Conservation (phyloP, 2,113 vertebrate genomes). For the Rhea pennata region DNA sequence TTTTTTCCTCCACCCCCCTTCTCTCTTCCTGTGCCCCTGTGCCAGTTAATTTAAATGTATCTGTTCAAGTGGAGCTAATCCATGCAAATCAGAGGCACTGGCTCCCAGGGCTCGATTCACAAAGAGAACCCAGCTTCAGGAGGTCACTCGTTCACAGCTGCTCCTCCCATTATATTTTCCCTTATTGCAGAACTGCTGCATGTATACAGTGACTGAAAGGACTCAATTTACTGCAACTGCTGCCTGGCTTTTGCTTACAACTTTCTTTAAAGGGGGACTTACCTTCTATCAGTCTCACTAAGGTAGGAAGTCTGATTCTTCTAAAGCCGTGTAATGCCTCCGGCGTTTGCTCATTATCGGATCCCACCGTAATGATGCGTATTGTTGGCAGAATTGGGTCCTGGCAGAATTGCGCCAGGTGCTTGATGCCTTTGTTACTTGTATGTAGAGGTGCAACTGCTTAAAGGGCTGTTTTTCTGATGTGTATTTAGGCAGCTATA, state of each 20-base stretch:
- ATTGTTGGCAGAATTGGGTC: constrained; percentile 73
- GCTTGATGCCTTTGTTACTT: constrained; percentile 75
- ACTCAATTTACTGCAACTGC: constrained; percentile 85
- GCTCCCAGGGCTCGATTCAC: constrained; percentile 89
- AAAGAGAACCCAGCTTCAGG: constrained; percentile 90
- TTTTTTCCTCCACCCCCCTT: constrained; percentile 10
- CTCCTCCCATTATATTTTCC: constrained; percentile 82
- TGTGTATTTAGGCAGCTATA: constrained; percentile 61
- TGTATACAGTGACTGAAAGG: constrained; percentile 82
- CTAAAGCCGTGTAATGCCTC: constrained; percentile 79
- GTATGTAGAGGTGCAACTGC: constrained; percentile 70
- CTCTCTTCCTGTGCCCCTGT: constrained; percentile 77
- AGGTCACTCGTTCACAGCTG: constrained; percentile 88
- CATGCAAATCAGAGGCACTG: constrained; percentile 93
- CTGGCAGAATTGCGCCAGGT: constrained; percentile 72
- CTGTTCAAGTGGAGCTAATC: constrained; percentile 96
- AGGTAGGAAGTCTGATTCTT: constrained; percentile 92
- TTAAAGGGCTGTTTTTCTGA: constrained; percentile 68
- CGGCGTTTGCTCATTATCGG: constrained; percentile 79
- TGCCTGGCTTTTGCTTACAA: constrained; percentile 79
- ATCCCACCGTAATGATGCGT: constrained; percentile 77
- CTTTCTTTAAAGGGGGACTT: constrained; percentile 83
- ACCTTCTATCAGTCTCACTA: constrained; percentile 82
- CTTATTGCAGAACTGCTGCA: constrained; percentile 82
- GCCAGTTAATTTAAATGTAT: constrained; percentile 93